Evolutionary conservation across 2,888 invertebrate genomes (phyloP).

Genomic region (Hyppa rectilinea): DNA sequence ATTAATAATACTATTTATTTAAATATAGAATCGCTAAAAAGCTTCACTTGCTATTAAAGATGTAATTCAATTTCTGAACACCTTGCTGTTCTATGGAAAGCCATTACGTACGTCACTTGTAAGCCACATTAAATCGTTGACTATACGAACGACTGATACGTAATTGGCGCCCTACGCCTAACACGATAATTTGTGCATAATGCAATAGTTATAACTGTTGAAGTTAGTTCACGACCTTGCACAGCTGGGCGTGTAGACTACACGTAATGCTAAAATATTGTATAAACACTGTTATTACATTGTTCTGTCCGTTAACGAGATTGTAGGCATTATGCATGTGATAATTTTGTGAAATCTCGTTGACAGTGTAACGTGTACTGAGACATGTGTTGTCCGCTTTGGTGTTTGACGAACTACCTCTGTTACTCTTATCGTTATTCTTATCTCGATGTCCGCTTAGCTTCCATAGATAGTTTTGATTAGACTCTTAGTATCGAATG

Average conservation of each 20-base stretch:
- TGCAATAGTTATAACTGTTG: conserved; percentile 74
- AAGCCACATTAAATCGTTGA: conserved; percentile 61
- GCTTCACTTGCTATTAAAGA: neutral
- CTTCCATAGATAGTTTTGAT: conserved; percentile 53
- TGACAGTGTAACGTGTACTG: conserved; percentile 67
- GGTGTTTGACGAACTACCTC: conserved; percentile 63
- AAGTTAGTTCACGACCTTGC: conserved; percentile 81
- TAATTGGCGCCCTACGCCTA: conserved; percentile 73
- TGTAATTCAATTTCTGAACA: neutral
- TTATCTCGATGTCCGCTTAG: conserved; percentile 44
- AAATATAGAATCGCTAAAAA: neutral
- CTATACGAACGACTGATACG: conserved; percentile 69
- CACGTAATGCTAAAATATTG: conserved; percentile 77
- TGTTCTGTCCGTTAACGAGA: conserved; percentile 76
- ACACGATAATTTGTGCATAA: conserved; percentile 78
- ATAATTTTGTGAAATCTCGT: conserved; percentile 78
- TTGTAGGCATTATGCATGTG: conserved; percentile 82
- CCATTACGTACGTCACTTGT: conserved; percentile 63
- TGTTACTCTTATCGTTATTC: conserved; percentile 36
- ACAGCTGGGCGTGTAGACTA: conserved; percentile 83
- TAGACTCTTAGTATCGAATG: conserved; percentile 51
- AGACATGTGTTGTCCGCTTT: conserved; percentile 70
- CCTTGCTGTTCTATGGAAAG: neutral
- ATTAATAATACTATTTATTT: conserved; percentile 6
- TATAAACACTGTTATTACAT: conserved; percentile 72